phyloP scores from a whole-genome alignment of 2,797 vertebrate genomes.

The Fringilla coelebs region DNA sequence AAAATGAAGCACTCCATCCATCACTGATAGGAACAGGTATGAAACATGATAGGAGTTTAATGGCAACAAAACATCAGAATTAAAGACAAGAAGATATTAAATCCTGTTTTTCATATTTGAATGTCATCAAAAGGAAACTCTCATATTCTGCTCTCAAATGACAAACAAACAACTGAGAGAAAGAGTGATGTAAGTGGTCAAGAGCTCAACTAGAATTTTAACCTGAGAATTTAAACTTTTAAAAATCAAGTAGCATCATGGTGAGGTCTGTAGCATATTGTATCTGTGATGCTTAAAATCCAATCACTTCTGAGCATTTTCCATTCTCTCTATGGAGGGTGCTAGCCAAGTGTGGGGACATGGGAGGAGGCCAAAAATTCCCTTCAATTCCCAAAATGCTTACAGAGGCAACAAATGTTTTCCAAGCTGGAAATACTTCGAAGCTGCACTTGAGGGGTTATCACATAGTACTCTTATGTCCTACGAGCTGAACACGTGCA shows the following conservation, averaged over 20 bases:
- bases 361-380: not conserved
- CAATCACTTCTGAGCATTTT: not conserved
- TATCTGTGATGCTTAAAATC: not conserved
- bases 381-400: not conserved
- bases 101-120: not conserved
- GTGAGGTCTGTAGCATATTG: not conserved
- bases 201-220: not conserved
- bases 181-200: not conserved
- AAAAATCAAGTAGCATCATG: not conserved
- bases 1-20: not conserved
- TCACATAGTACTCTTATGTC: no score
- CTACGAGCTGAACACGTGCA: fast-evolving
- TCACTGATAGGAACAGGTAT: not conserved
- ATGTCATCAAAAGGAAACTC: not conserved
- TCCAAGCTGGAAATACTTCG: not conserved
- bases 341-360: not conserved
- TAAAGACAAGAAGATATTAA: not conserved
- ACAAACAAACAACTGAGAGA: not conserved
- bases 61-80: not conserved
- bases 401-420: not conserved
- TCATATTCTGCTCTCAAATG: not conserved
- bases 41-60: not conserved
- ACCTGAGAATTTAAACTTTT: not conserved
- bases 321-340: not conserved
- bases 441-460: not conserved